phyloP scores from a whole-genome alignment of 2,797 vertebrate genomes.

The Semaprochilodus insignis region DNA sequence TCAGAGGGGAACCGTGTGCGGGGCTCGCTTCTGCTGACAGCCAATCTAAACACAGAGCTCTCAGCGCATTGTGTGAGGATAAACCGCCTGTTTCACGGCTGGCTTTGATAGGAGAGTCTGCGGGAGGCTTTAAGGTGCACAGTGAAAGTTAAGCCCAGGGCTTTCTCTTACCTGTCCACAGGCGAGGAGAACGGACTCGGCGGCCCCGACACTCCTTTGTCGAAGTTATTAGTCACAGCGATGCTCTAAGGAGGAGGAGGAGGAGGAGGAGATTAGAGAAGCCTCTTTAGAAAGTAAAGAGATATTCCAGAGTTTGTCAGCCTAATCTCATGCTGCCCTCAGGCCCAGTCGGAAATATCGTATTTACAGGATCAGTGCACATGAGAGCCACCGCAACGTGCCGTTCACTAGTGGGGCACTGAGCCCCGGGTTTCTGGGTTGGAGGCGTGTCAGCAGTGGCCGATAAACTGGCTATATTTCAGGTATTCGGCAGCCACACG shows the following conservation, averaged over 20 bases:
- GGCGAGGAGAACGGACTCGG: slow-evolving; percentile 87
- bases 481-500: no score
- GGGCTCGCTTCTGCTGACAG: slow-evolving; percentile 58
- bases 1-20: slow-evolving; percentile 60
- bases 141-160: background rate
- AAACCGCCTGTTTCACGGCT: slow-evolving; percentile 18
- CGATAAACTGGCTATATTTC: no score
- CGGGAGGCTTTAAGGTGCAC: background rate
- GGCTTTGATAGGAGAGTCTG: slow-evolving; percentile 14
- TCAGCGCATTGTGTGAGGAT: slow-evolving; percentile 11
- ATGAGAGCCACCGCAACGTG: no score
- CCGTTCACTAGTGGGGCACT: no score
- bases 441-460: no score
- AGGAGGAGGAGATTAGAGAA: slow-evolving; percentile 34
- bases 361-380: no score
- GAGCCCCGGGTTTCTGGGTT: no score
- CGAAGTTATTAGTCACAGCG: slow-evolving; percentile 80
- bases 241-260: slow-evolving; percentile 81
- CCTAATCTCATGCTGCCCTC: background rate
- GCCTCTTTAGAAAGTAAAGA: background rate
- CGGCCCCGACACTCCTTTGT: slow-evolving; percentile 72
- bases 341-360: background rate
- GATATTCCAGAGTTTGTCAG: background rate
- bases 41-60: slow-evolving; percentile 58
- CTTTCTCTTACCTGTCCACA: slow-evolving; percentile 84